These are phyloP conservation scores for Thysanoteuthis rhombus DNA, from an alignment of 2,888 invertebrate genomes.

Conservation along the genomic window DNA sequence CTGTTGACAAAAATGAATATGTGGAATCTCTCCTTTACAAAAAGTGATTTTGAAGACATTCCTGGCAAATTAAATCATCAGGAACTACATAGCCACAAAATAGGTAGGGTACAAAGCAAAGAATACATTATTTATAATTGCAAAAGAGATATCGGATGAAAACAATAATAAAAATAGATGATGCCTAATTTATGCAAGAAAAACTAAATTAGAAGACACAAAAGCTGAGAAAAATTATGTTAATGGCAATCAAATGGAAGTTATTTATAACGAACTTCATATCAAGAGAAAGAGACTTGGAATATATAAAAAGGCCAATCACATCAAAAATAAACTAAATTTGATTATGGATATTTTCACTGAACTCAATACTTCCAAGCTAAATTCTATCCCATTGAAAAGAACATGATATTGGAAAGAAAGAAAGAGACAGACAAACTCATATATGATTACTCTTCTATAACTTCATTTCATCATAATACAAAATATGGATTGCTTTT, in stretches of 20 bases:
- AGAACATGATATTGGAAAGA: neutral
- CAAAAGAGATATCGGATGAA: neutral
- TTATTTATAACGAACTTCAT: neutral
- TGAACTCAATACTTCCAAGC: neutral
- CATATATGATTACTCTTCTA: too few relatives aligned
- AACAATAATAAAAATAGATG: too few relatives aligned
- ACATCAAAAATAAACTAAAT: neutral
- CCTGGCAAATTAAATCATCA: neutral
- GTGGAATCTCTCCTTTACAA: neutral
- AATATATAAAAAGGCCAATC: neutral
- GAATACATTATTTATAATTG: neutral
- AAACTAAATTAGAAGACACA: neutral
- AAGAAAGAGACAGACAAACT: too few relatives aligned
- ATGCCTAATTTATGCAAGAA: neutral
- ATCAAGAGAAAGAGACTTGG: neutral
- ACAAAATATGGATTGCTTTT: neutral
- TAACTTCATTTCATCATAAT: neutral
- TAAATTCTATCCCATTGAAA: neutral
- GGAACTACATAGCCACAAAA: neutral
- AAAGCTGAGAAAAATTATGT: neutral
- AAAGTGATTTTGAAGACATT: neutral
- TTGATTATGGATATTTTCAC: neutral
- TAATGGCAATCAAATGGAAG: neutral
- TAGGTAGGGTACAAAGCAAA: neutral
- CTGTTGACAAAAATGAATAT: neutral